Percentiles rank a stretch among this genome's conserved stretches.
Conservation (phyloP, 2,113 vertebrate genomes). For the Hipposideros armiger region DNA sequence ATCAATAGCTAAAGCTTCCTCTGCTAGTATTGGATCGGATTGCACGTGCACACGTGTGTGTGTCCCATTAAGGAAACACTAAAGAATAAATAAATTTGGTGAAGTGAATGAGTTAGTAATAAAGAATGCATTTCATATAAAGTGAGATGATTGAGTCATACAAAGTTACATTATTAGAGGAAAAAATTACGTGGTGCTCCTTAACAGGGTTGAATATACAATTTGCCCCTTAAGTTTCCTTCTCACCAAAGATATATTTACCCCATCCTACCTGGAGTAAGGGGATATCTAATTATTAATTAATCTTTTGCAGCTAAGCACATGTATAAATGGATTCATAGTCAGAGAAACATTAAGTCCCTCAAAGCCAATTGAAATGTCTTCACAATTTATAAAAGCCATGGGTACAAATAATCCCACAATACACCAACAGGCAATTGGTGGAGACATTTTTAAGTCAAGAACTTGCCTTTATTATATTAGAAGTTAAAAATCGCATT, state of each 20-base stretch:
- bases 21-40: neutral
- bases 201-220: neutral
- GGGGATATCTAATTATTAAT: constrained; percentile 18
- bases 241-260: constrained; percentile 45
- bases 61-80: neutral
- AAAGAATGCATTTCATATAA: constrained; percentile 10
- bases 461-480: constrained; percentile 5
- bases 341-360: constrained; percentile 48
- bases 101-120: constrained; percentile 36
- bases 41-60: neutral
- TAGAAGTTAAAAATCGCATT: neutral
- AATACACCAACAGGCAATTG: neutral
- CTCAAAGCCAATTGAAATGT: constrained; percentile 31
- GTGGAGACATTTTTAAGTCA: neutral
- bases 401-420: neutral
- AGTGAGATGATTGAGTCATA: neutral
- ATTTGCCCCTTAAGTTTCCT: constrained; percentile 34
- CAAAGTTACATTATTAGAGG: neutral
- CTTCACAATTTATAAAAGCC: neutral
- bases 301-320: neutral
- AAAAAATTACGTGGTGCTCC: neutral
- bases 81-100: neutral
- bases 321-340: neutral
- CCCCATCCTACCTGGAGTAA: neutral
- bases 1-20: constrained; percentile 7